Evolutionary conservation across 2,888 invertebrate genomes (phyloP).

Genomic region (Scaptodrosophila latifasciaeformis): DNA sequence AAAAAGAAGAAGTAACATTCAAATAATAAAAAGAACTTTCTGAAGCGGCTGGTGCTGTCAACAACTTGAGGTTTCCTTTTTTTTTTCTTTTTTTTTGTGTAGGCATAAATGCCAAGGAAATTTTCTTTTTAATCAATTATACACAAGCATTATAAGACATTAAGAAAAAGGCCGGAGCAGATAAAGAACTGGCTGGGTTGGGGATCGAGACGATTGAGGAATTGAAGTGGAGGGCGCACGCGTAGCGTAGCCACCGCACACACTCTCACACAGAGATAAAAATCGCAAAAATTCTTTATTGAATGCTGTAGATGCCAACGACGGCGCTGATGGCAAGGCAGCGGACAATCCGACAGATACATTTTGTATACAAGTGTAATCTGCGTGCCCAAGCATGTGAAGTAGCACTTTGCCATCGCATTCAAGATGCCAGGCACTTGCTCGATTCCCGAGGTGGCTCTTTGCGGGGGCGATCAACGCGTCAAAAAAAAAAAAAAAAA

Average conservation of each 20-base stretch:
- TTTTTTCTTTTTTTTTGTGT: conserved; percentile 26
- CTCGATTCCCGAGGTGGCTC: no score
- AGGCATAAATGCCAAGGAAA: conserved; percentile 68
- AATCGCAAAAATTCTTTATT: conserved; percentile 68
- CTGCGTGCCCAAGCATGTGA: conserved; percentile 54
- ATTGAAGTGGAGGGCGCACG: conserved; percentile 30
- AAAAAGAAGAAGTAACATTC: background rate
- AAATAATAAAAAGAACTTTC: no score
- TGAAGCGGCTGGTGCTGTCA: conserved; percentile 44
- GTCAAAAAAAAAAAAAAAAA: background rate
- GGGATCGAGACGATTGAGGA: conserved; percentile 29
- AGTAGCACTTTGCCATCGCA: conserved; percentile 53
- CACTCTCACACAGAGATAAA: conserved; percentile 41
- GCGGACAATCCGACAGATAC: background rate
- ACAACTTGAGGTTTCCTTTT: conserved; percentile 53
- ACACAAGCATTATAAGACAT: conserved; percentile 47
- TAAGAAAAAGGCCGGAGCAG: conserved; percentile 37
- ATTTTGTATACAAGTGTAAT: conserved; percentile 43
- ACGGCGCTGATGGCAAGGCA: no score
- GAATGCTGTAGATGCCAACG: conserved; percentile 60
- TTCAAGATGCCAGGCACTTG: no score
- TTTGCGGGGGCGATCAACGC: no score
- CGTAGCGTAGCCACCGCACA: background rate
- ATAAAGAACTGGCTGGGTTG: background rate
- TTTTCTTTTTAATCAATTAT: conserved; percentile 69